Evolutionary conservation across 2,888 invertebrate species (phyloP), one percentile per base, ranked within the genome.

Genomic region (Deilephila elpenor): DNA sequence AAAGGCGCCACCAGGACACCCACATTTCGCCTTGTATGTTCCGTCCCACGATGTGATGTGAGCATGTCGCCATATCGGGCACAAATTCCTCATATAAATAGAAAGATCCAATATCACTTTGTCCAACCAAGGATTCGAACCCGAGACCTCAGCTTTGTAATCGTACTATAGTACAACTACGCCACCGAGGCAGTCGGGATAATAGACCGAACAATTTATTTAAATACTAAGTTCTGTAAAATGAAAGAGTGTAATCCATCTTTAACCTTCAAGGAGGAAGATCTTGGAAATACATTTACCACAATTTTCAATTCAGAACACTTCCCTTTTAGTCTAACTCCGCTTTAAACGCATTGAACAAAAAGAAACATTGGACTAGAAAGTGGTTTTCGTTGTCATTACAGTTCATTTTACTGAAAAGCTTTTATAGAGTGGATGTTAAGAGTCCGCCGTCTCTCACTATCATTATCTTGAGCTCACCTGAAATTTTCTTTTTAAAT

Each of bases 311-410:
- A 73, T 72, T 74, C 73, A 73, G 73, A 73, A 78, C 72, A 76
- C 75, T 77, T 79, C 79, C 77, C 78, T 81, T 79, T 80, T 78
- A 79, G 77, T 77, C 72, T 73, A 72, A 74, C 59, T 72, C 75
- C 25, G 82, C 82, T 79, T 82, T 82, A 83, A 86, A 83, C 82
- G 84, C 83, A 88, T 84, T 81, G 81, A 83, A 81, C 81, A 86
- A 89, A 88, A 89, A 84, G 85, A 87, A 91, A 90, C 86, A 85
- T 85, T 76, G 79, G 85, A 85, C 83, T 81, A 80, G 83, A 85
- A 88, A 92, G 90, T 89, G 89, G 89, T 89, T 88, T 91, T 84
- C 85, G 80, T 85, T 88, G 89, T 89, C 87, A 91, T 91, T 91
- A 91, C 83, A 86, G 84, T 84, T 88, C 88, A 87, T 89, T 90